Evolutionary conservation across 2,113 vertebrate species (phyloP).

Genomic region (Spermophilus dauricus): DNA sequence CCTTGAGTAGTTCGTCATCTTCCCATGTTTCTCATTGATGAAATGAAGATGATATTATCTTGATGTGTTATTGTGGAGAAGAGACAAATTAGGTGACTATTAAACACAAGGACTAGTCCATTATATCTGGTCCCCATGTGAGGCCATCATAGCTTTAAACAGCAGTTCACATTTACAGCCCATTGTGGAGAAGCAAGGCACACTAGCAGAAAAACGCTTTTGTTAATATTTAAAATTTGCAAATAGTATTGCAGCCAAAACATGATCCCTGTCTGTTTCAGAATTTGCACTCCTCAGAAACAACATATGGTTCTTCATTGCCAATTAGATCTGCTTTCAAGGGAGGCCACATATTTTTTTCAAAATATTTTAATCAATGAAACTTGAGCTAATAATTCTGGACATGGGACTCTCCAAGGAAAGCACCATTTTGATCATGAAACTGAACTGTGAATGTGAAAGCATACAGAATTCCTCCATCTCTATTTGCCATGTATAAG

Average conservation of each 20-base stretch:
- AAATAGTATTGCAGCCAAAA: not conserved
- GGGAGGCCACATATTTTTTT: not conserved
- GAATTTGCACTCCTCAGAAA: not conserved
- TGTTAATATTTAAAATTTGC: slow-evolving; percentile 48
- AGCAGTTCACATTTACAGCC: not conserved
- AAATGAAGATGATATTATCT: not conserved
- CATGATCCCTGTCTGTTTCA: not conserved
- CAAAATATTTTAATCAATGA: not conserved
- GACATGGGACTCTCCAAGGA: not conserved
- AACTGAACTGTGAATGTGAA: not conserved
- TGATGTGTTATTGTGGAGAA: not conserved
- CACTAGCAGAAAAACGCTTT: not conserved
- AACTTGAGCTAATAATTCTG: slow-evolving; percentile 25
- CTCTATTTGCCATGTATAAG: not conserved
- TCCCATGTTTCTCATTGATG: not conserved
- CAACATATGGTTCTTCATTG: not conserved
- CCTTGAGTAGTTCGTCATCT: not conserved
- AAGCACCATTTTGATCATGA: not conserved
- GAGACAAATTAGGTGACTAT: not conserved
- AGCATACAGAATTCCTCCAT: not conserved
- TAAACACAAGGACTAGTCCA: not conserved
- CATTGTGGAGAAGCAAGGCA: not conserved
- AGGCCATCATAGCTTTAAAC: not conserved
- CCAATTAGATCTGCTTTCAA: not conserved
- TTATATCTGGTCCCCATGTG: not conserved